phyloP scores from a whole-genome alignment of 2,797 vertebrate genomes.

The Psittacula echo region DNA sequence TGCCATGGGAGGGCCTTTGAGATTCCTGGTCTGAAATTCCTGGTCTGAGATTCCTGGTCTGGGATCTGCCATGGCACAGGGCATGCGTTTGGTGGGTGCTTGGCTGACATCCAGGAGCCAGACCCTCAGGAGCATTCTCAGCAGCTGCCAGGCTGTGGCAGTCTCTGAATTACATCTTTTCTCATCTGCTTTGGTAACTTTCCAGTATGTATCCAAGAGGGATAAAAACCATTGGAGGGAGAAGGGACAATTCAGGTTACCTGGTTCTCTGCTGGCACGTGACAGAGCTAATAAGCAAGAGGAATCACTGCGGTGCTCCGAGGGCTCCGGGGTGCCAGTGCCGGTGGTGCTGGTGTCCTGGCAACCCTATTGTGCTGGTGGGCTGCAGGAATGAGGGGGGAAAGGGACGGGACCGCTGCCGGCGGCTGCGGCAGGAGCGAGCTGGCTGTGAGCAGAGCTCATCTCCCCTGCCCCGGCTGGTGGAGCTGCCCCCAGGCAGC shows the following conservation, averaged over 20 bases:
- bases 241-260: not conserved
- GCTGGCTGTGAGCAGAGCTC: not conserved
- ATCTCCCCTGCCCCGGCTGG: not conserved
- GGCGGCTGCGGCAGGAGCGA: not conserved
- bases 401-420: not conserved
- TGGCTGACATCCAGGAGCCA: accelerated
- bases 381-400: not conserved
- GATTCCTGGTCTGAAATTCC: not conserved
- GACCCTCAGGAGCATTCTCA: accelerated
- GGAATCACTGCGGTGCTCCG: accelerated
- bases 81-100: not conserved
- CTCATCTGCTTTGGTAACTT: not conserved
- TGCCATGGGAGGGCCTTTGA: not conserved
- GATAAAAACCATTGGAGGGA: not conserved
- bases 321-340: accelerated
- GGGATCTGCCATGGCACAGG: accelerated
- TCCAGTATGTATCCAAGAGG: not conserved
- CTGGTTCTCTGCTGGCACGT: not conserved
- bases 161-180: not conserved
- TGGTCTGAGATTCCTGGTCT: not conserved
- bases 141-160: not conserved
- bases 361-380: accelerated
- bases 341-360: not conserved
- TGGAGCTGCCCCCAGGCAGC: not conserved
- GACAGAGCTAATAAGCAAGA: accelerated